Evolutionary conservation across 1,140 invertebrate genomes (phyloP).

Genomic region (Leptopilina clavipes): DNA sequence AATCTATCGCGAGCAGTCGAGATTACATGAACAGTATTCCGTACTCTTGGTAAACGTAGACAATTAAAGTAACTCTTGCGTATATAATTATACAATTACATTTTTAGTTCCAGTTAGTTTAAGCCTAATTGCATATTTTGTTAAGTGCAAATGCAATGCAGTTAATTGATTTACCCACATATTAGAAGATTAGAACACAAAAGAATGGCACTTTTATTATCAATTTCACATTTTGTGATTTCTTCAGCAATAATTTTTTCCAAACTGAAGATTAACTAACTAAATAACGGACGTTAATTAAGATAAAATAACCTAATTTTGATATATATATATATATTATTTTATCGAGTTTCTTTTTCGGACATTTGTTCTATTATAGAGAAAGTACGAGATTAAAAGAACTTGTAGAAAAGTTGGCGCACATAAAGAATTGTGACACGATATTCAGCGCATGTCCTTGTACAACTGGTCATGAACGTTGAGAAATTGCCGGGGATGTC

Average conservation of each 20-base stretch:
- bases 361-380: neutral
- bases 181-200: too few species aligned
- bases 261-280: too few species aligned
- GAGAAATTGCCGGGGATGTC: slow-evolving; percentile 54
- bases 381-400: neutral
- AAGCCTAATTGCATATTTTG: neutral
- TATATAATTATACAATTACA: slow-evolving; percentile 5
- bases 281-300: too few species aligned
- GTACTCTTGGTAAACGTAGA: neutral
- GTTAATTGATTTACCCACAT: neutral
- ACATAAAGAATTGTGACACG: neutral
- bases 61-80: neutral
- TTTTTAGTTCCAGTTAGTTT: slow-evolving; percentile 8
- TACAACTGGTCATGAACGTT: slow-evolving; percentile 45
- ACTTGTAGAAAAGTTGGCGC: neutral
- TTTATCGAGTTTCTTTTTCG: too few species aligned
- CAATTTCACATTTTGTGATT: too few species aligned
- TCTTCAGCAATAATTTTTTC: too few species aligned
- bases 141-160: neutral
- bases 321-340: too few species aligned
- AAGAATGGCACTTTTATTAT: too few species aligned
- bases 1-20: neutral
- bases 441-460: slow-evolving; percentile 16
- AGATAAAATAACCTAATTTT: too few species aligned
- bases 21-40: neutral